Base-by-base conservation (phyloP, 2,888 invertebrate genomes). In the Mythimna loreyi region DNA sequence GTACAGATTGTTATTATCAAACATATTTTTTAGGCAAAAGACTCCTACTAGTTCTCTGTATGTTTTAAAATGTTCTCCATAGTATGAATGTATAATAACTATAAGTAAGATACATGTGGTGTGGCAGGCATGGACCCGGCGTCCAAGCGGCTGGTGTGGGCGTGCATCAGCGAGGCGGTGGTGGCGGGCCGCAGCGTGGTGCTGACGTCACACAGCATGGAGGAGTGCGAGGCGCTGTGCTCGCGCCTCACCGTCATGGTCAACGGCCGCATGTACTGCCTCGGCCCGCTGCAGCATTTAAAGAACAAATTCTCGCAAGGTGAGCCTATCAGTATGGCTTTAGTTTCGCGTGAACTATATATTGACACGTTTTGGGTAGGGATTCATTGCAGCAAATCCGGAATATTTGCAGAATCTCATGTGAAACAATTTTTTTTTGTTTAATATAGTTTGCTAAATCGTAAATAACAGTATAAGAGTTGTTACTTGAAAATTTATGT, bases 191-290 rank as follows among this genome's bases (percentile, higher is more conserved):
- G 98, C 55, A 97, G 98, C 73, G 96, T 98, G 59, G 96, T 98
- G 70, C 96, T 98, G 78, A 95, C 95, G 79, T 94, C 95, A 58
- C 95, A 95, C 91, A 94, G 94, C 85, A 98, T 98, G 98, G 98
- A 98, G 91, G 98, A 98, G 91, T 98, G 98, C 91, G 98, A 98
- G 93, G 98, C 97, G 33, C 93, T 98, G 47, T 98, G 98, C 89
- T 97, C 97, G 4, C 96, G 98, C 2, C 93, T 98, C 82, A 97
- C 97, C 47, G 97, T 98, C 71, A 98, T 98, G 98, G 98, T 97
- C 47, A 96, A 97, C 86, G 98, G 98, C 0, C 94, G 96, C 60
- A 96, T 98, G 78, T 96, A 96, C 87, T 98, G 97, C 85, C 92
- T 97, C 53, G 98, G 98, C 4, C 97, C 97, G 2, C 96, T 97